Conservation (phyloP, 2,797 vertebrate species). For the Leptoclinus maculatus region DNA sequence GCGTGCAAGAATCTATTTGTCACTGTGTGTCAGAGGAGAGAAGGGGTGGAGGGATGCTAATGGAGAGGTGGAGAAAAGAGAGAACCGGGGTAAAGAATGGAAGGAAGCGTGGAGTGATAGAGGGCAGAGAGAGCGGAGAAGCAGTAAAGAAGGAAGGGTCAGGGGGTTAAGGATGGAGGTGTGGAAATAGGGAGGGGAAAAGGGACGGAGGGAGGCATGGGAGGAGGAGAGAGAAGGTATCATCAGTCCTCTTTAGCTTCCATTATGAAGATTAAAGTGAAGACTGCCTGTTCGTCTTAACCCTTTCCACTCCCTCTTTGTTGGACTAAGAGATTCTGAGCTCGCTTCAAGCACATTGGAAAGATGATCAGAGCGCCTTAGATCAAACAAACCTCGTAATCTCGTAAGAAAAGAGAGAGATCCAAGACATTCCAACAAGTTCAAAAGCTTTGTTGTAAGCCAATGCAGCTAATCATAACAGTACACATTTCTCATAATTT, state of each 20-base stretch:
- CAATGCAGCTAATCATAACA: neutral
- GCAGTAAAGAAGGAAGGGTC: slow-evolving; percentile 34
- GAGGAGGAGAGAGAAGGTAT: slow-evolving; percentile 58
- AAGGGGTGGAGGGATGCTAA: slow-evolving; percentile 26
- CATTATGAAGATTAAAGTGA: slow-evolving; percentile 87
- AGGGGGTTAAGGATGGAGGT: slow-evolving; percentile 64
- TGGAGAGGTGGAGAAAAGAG: slow-evolving; percentile 17
- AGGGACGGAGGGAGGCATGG: slow-evolving; percentile 42
- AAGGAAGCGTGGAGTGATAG: slow-evolving; percentile 20
- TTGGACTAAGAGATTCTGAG: neutral
- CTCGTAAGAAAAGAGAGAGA: neutral
- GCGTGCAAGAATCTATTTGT: slow-evolving; percentile 84
- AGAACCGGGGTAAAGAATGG: neutral
- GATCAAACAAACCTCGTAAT: neutral
- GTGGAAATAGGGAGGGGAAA: slow-evolving; percentile 56
- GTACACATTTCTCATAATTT: neutral
- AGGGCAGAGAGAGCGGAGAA: slow-evolving; percentile 19
- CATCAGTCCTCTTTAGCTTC: slow-evolving; percentile 77
- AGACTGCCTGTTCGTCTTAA: slow-evolving; percentile 76
- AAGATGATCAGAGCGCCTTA: neutral
- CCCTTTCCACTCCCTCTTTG: slow-evolving; percentile 51
- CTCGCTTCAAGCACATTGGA: neutral
- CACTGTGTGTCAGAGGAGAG: slow-evolving; percentile 82
- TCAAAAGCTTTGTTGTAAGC: neutral
- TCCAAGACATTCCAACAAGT: neutral